Conservation (phyloP, 2,113 vertebrate species). For the Loxodonta africana region DNA sequence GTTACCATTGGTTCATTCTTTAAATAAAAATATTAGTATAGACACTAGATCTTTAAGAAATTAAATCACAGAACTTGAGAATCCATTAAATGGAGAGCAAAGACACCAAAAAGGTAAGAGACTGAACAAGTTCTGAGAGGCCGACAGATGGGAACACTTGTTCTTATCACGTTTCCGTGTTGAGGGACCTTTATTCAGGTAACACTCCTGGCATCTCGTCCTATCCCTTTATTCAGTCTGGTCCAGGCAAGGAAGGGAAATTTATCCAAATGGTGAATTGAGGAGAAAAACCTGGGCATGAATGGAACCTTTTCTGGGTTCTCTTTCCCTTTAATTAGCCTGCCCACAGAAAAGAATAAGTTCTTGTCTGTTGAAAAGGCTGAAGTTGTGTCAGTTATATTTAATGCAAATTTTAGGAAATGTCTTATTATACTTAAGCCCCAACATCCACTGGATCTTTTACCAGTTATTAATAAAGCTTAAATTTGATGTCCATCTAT, state of each 20-base stretch:
- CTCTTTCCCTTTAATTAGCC: not conserved
- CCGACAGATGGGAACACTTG: accelerated
- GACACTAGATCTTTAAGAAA: not conserved
- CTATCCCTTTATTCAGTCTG: not conserved
- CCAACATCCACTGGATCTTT: not conserved
- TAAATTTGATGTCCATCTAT: not conserved
- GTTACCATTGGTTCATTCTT: no score
- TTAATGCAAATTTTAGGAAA: not conserved
- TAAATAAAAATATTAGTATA: no score
- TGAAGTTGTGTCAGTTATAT: not conserved
- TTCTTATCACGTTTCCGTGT: not conserved
- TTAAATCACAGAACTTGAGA: not conserved
- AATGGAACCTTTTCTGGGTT: not conserved
- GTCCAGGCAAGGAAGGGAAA: not conserved
- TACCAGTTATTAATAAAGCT: not conserved
- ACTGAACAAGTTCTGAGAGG: accelerated
- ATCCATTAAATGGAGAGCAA: not conserved
- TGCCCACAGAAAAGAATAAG: not conserved
- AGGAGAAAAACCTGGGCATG: not conserved
- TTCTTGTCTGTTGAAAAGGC: not conserved
- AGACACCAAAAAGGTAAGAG: not conserved
- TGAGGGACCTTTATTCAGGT: not conserved
- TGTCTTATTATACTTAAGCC: accelerated
- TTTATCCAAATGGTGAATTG: not conserved
- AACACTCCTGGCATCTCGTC: not conserved